Conservation (phyloP, 2,797 vertebrate species). For the Leptatherina wallacei region DNA sequence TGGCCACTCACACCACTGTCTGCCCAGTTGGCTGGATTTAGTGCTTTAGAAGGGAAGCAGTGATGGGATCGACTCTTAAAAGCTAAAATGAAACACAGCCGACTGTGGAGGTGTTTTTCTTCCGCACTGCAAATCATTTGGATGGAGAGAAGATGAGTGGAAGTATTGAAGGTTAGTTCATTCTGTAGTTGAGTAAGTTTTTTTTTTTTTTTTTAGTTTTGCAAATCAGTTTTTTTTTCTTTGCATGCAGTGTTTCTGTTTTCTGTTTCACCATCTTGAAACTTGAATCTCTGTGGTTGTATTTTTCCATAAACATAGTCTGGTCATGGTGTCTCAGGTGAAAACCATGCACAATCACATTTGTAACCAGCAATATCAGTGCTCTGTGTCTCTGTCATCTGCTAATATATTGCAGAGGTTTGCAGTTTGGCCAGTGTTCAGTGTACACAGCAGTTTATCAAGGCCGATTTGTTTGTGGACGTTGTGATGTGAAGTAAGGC, state of each 20-base stretch:
- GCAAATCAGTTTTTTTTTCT: not conserved
- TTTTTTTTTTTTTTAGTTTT: not conserved
- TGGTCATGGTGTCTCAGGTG: constrained; percentile 20
- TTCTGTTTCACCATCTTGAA: constrained; percentile 1
- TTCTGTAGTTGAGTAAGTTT: not conserved
- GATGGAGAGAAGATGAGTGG: constrained; percentile 18
- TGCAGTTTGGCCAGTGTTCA: constrained; percentile 44
- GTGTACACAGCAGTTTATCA: constrained; percentile 40
- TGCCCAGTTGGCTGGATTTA: constrained; percentile 57
- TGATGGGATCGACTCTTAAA: constrained; percentile 68
- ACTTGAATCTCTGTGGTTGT: constrained; percentile 1
- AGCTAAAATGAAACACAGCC: constrained; percentile 38
- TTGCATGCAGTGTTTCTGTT: not conserved
- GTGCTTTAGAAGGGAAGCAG: constrained; percentile 49
- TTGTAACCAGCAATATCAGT: constrained; percentile 16
- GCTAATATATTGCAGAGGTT: constrained; percentile 30
- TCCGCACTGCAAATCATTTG: constrained; percentile 6
- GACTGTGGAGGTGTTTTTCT: constrained; percentile 32
- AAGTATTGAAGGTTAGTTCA: constrained; percentile 24
- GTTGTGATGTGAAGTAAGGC: constrained; percentile 20
- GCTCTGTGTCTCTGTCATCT: constrained; percentile 19
- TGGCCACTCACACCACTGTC: constrained; percentile 22
- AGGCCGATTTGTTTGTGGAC: constrained; percentile 18
- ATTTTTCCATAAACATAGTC: constrained; percentile 48
- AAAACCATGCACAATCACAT: not conserved